Conservation (phyloP, 2,113 vertebrate species). For the Rhea pennata region DNA sequence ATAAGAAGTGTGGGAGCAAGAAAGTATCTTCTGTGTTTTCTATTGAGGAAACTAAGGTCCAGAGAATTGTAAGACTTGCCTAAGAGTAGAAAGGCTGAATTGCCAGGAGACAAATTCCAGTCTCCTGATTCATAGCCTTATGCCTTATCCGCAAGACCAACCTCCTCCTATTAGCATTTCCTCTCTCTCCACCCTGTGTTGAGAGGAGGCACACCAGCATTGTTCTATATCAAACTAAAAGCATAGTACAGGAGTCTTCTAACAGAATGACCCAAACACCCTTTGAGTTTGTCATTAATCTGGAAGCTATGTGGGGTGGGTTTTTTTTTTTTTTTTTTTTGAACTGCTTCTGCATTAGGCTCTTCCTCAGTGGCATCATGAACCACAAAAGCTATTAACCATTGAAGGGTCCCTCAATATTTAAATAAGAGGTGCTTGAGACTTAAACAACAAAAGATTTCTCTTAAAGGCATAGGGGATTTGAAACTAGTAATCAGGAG, state of each 20-base stretch:
- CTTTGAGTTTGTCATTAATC: slow-evolving; percentile 32
- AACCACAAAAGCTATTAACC: background rate
- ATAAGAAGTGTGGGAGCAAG: slow-evolving; percentile 42
- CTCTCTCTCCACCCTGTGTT: slow-evolving; percentile 63
- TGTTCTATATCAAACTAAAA: slow-evolving; percentile 20
- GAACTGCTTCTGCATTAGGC: background rate
- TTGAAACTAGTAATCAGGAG: background rate
- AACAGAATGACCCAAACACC: background rate
- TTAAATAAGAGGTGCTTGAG: background rate
- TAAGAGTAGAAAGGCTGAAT: slow-evolving; percentile 20
- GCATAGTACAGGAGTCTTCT: background rate
- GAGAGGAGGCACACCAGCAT: slow-evolving; percentile 16
- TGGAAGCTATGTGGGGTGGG: background rate
- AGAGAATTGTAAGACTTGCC: slow-evolving; percentile 10
- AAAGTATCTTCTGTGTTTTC: slow-evolving; percentile 21
- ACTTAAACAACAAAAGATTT: background rate
- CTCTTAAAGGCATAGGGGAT: background rate
- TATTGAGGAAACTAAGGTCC: slow-evolving; percentile 32
- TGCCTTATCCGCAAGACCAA: slow-evolving; percentile 58
- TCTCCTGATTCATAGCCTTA: slow-evolving; percentile 41
- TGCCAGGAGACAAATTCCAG: slow-evolving; percentile 53
- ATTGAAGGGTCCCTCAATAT: background rate
- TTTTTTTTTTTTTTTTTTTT: too few species aligned
- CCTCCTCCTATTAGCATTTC: slow-evolving; percentile 47
- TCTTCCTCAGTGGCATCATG: background rate